phyloP scores from a whole-genome alignment of 2,888 invertebrate species.

The Philereme vetulata region DNA sequence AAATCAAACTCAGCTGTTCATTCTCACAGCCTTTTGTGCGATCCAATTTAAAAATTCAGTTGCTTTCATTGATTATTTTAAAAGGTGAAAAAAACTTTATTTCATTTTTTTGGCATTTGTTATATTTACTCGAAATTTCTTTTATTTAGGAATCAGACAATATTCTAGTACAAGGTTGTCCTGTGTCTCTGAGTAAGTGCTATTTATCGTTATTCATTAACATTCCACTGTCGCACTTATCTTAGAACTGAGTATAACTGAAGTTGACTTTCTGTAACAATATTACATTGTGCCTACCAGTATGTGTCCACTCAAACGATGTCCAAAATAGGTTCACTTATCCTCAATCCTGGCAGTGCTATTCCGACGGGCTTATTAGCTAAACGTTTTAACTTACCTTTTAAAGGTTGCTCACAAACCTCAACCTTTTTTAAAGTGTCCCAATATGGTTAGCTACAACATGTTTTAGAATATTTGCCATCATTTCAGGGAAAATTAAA shows the following conservation, averaged over 20 bases:
- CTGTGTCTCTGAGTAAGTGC: no score
- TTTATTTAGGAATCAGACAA: no score
- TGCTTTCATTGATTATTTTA: no score
- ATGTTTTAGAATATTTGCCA: constrained; percentile 14
- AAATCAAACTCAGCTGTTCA: no score
- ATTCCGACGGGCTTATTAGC: constrained; percentile 29
- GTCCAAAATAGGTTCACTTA: constrained; percentile 27
- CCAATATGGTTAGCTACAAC: constrained; percentile 12
- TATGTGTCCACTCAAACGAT: constrained; percentile 22
- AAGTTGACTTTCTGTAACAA: not conserved
- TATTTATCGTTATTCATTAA: no score
- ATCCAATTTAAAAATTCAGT: no score
- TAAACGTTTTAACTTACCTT: constrained; percentile 30
- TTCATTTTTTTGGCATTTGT: no score
- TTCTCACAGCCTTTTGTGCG: no score
- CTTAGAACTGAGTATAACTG: not conserved
- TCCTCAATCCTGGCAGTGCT: constrained; percentile 26
- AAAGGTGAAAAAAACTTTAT: no score
- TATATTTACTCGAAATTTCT: no score
- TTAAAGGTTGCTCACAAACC: constrained; percentile 19
- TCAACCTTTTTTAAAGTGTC: constrained; percentile 25
- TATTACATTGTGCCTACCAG: not conserved
- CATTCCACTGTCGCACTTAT: no score
- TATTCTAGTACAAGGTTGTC: no score
- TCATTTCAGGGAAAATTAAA: constrained; percentile 6